phyloP scores from a whole-genome alignment of 1,140 invertebrate genomes.

The Uloborus diversus region DNA sequence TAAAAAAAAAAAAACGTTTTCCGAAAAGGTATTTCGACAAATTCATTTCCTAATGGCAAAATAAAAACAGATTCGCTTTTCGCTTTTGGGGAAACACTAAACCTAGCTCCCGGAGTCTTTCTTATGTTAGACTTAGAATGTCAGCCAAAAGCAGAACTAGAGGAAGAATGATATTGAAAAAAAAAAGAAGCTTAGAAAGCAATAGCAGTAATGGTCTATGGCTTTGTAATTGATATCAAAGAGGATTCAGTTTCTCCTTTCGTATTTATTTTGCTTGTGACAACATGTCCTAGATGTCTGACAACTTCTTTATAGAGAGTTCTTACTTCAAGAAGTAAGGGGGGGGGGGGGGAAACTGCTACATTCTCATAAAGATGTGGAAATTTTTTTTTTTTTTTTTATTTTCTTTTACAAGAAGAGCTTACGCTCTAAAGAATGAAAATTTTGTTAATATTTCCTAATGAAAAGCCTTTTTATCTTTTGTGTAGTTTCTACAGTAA shows the following conservation, averaged over 20 bases:
- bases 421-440: too few relatives aligned
- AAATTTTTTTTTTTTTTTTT: too few relatives aligned
- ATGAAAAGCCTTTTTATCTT: too few relatives aligned
- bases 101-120: neutral
- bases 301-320: neutral
- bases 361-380: too few relatives aligned
- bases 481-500: too few relatives aligned
- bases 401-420: too few relatives aligned
- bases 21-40: neutral
- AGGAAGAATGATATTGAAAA: constrained; percentile 12
- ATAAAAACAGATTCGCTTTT: neutral
- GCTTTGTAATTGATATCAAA: constrained; percentile 52
- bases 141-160: neutral
- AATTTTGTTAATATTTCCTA: too few relatives aligned
- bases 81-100: constrained; percentile 31
- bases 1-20: neutral
- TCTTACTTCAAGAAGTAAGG: too few relatives aligned
- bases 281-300: constrained; percentile 14
- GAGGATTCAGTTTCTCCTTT: neutral
- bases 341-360: too few relatives aligned
- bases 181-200: constrained; percentile 24
- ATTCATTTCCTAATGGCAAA: constrained; percentile 42
- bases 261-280: constrained; percentile 41
- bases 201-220: constrained; percentile 53
- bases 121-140: neutral